A percentile compares a stretch with the other conserved stretches of the same genome.
Evolutionary conservation across 2,797 vertebrate species (phyloP).

Genomic region (Ficedula albicollis): DNA sequence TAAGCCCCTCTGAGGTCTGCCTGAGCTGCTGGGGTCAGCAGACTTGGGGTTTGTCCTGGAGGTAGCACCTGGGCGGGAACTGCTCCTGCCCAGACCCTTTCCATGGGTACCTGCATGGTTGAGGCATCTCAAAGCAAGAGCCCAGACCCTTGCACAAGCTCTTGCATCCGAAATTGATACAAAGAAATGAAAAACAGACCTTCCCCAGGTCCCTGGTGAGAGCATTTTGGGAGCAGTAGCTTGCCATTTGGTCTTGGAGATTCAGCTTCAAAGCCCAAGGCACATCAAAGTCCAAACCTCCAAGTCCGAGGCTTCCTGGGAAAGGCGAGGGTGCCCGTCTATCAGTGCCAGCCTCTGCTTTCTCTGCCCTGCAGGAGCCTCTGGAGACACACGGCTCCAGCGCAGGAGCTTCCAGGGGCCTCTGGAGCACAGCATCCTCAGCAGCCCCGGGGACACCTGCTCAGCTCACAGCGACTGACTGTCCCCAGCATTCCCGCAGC

Average conservation of each 20-base stretch:
- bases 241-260: background rate
- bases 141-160: background rate
- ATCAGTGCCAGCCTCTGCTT: background rate
- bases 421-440: background rate
- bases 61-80: background rate
- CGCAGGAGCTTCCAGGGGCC: background rate
- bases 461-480: accelerated
- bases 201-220: background rate
- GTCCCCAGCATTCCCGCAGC: background rate
- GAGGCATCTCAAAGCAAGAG: background rate
- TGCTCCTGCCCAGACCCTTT: background rate
- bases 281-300: background rate
- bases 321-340: background rate
- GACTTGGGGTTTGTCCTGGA: accelerated
- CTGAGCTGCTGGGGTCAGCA: background rate
- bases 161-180: background rate
- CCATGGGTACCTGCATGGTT: background rate
- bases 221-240: background rate
- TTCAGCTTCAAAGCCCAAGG: background rate
- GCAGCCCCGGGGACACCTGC: background rate
- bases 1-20: background rate
- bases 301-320: background rate
- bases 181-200: background rate
- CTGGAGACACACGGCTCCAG: background rate
- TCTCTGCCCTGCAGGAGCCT: background rate